These are phyloP conservation scores for Tychaedon coryphoeus DNA, from an alignment of 2,113 vertebrate genomes.

Conservation along the genomic window DNA sequence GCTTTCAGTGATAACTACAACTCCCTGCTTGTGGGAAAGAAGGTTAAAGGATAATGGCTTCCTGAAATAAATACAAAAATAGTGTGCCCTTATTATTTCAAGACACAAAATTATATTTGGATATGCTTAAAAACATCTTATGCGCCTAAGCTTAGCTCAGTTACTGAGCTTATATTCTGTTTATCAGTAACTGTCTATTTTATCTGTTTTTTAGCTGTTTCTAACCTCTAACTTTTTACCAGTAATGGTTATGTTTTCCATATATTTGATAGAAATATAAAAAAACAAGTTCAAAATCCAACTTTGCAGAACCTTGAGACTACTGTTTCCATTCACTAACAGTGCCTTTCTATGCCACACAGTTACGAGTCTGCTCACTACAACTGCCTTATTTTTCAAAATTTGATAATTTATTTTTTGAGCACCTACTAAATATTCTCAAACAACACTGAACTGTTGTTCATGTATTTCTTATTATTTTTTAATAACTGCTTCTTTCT, in stretches of 20 bases:
- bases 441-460: accelerated
- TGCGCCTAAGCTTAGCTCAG: background rate
- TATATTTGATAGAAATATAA: background rate
- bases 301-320: background rate
- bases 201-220: background rate
- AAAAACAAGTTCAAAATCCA: background rate
- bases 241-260: background rate
- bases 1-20: background rate
- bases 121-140: background rate
- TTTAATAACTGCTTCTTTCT: background rate
- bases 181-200: background rate
- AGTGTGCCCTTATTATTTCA: background rate
- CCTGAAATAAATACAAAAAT: background rate
- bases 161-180: background rate
- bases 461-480: background rate
- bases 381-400: background rate
- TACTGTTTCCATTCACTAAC: background rate
- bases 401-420: background rate
- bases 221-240: background rate
- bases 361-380: background rate
- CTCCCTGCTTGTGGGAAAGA: background rate
- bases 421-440: background rate
- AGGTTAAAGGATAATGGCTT: background rate
- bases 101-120: background rate
- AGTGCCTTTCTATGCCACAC: background rate